Conservation (phyloP, 1,140 invertebrate genomes). For the Sminthurinus signatus region DNA sequence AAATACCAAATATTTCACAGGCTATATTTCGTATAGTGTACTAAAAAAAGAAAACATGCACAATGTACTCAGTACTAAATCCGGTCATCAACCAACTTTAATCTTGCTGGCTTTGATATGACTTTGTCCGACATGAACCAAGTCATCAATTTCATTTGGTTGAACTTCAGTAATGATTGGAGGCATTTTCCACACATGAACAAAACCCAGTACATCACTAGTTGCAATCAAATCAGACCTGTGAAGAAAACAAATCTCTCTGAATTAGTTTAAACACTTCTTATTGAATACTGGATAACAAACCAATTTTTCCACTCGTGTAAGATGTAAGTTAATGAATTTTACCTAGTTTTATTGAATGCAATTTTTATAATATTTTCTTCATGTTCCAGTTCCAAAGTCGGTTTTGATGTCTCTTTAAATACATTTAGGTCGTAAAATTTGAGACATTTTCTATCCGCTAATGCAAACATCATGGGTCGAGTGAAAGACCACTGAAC, state of each 20-base stretch:
- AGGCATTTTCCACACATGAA: constrained; percentile 35
- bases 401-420: constrained; percentile 10
- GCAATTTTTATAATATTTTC: constrained; percentile 10
- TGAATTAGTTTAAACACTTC: not conserved
- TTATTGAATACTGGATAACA: no score
- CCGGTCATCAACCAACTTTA: no score
- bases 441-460: constrained; percentile 3
- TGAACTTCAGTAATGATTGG: constrained; percentile 3
- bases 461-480: constrained; percentile 34
- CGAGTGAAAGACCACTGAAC: constrained; percentile 35
- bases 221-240: constrained; percentile 19
- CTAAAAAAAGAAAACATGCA: no score
- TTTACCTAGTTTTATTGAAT: constrained; percentile 32
- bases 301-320: not conserved
- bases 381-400: constrained; percentile 21
- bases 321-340: not conserved
- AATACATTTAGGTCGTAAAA: constrained; percentile 27
- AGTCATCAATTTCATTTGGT: constrained; percentile 23
- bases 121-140: constrained; percentile 18
- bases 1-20: no score
- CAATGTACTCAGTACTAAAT: no score
- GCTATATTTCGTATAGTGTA: no score
- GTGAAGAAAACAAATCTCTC: not conserved
- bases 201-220: constrained; percentile 19
- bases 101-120: not conserved